Evolutionary conservation across 2,797 vertebrate species (phyloP).

Genomic region (Platyrinchus mystaceus): DNA sequence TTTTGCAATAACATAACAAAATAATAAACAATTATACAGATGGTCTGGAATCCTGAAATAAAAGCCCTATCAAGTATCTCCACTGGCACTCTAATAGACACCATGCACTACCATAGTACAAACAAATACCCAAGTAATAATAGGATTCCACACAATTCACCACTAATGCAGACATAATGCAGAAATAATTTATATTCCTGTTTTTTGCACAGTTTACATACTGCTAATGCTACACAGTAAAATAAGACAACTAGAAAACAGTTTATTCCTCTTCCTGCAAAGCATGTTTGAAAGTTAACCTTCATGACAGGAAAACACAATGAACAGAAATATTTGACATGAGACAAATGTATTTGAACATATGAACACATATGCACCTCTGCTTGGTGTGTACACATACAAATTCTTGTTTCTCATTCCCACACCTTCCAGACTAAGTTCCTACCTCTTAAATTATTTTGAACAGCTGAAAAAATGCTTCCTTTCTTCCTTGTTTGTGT

Average conservation of each 20-base stretch:
- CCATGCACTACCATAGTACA: not conserved
- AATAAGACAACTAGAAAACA: not conserved
- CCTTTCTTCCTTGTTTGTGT: not conserved
- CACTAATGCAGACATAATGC: not conserved
- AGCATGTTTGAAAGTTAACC: not conserved
- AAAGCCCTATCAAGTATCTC: not conserved
- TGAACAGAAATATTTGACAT: not conserved
- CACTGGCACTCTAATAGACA: not conserved
- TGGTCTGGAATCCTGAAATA: not conserved
- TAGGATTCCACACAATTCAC: not conserved
- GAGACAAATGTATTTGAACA: not conserved
- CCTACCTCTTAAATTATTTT: not conserved
- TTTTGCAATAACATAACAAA: not conserved
- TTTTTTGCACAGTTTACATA: not conserved
- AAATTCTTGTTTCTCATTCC: not conserved
- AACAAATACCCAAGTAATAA: not conserved
- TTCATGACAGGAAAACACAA: not conserved
- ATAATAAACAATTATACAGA: not conserved
- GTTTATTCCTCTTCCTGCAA: not conserved
- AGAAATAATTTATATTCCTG: not conserved
- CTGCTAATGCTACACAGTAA: not conserved
- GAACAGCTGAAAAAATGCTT: not conserved
- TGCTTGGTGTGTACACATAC: not conserved
- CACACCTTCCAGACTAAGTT: not conserved
- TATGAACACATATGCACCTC: rapidly evolving